Conservation (phyloP, 2,113 vertebrate genomes). For the Daboia siamensis region DNA sequence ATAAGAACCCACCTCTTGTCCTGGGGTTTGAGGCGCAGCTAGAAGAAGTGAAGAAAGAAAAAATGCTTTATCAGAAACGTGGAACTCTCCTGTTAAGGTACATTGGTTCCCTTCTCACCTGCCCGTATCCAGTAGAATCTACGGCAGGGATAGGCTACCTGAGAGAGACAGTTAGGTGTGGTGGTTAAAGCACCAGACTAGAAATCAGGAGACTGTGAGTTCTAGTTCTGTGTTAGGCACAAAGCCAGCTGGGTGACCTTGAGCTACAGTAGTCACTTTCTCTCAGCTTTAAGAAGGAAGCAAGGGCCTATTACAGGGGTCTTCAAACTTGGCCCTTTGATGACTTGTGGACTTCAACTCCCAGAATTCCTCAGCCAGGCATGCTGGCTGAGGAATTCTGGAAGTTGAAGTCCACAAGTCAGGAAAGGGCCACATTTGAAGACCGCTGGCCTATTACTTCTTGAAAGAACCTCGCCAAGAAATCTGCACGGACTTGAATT, state of each 20-base stretch:
- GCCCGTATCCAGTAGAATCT: not conserved
- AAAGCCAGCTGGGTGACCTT: not conserved
- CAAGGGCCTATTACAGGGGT: not conserved
- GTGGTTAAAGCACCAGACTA: not conserved
- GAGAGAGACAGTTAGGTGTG: not conserved
- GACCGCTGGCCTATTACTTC: too few species aligned
- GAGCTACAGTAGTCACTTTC: not conserved
- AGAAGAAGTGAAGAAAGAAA: constrained; percentile 76
- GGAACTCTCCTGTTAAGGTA: constrained; percentile 77
- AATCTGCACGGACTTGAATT: not conserved
- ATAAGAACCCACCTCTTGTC: constrained; percentile 50
- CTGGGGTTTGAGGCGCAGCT: constrained; percentile 75
- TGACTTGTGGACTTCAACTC: too few species aligned
- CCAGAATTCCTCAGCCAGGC: too few species aligned
- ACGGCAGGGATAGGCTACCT: not conserved
- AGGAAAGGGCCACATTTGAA: too few species aligned
- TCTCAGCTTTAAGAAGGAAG: not conserved
- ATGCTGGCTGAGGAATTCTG: too few species aligned
- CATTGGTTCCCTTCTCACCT: not conserved
- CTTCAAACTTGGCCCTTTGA: too few species aligned
- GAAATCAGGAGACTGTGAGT: too few species aligned
- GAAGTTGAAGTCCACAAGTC: too few species aligned
- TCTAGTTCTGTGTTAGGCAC: too few species aligned
- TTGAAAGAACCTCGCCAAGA: too few species aligned
- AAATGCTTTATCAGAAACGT: constrained; percentile 73